Percentiles rank a stretch among this genome's conserved stretches.
phyloP scores from a whole-genome alignment of 2,797 vertebrate species.

The Sebastes taczanowskii region DNA sequence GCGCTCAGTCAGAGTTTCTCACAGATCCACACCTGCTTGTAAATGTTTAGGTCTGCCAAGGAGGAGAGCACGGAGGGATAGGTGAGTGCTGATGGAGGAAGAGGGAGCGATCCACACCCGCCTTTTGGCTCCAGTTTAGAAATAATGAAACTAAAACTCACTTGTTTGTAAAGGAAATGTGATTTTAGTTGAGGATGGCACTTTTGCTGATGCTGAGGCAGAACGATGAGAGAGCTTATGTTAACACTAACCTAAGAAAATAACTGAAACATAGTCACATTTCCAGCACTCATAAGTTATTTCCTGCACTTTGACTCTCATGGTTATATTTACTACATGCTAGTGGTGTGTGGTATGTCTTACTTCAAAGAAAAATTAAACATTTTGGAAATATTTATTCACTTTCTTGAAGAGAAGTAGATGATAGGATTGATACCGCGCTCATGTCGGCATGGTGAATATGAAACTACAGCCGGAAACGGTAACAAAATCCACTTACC shows the following conservation, averaged over 20 bases:
- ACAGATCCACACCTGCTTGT: slow-evolving; percentile 94
- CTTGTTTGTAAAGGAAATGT: background rate
- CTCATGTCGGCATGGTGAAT: background rate
- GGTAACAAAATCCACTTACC: background rate
- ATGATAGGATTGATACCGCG: background rate
- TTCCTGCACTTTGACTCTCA: background rate
- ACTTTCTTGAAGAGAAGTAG: background rate
- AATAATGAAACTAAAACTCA: background rate
- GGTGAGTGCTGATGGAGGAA: slow-evolving; percentile 41
- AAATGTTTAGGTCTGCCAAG: slow-evolving; percentile 87
- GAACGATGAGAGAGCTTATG: background rate
- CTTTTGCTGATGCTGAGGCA: background rate
- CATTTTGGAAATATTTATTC: background rate
- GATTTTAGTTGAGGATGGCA: background rate
- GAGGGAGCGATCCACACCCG: background rate
- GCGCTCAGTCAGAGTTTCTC: slow-evolving; percentile 91
- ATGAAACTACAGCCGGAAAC: background rate
- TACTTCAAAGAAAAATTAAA: background rate
- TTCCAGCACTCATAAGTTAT: background rate
- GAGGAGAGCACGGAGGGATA: slow-evolving; percentile 75
- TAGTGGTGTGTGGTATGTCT: background rate
- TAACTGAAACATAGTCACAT: background rate
- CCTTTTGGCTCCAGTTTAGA: background rate
- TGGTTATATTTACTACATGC: background rate
- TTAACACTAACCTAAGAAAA: slow-evolving; percentile 9